These are phyloP conservation scores for Hucho hucho DNA, from an alignment of 2,113 vertebrate genomes.

Conservation along the genomic window DNA sequence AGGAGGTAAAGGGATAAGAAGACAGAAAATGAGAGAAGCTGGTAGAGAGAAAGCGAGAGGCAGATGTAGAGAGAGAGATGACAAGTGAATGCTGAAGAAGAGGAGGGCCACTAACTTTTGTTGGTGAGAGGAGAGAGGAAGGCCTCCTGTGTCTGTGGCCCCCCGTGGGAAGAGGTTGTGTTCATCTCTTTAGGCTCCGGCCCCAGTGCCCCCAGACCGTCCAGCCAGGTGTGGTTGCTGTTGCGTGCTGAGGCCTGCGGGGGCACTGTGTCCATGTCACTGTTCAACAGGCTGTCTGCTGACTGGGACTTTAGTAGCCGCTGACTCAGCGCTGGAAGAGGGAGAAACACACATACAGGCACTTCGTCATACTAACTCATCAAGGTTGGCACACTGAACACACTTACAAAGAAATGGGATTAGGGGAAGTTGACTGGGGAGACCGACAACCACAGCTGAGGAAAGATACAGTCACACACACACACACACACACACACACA, in stretches of 20 bases:
- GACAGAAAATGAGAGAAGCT: not conserved
- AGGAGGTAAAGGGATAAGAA: not conserved
- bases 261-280: slow-evolving; percentile 80
- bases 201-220: slow-evolving; percentile 68
- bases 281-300: slow-evolving; percentile 84
- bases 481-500: too few relatives aligned
- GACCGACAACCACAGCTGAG: too few relatives aligned
- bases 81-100: not conserved
- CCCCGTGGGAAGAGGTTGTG: slow-evolving; percentile 79
- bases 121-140: slow-evolving; percentile 91
- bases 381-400: too few relatives aligned
- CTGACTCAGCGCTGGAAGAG: slow-evolving; percentile 76
- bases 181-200: slow-evolving; percentile 83
- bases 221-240: slow-evolving; percentile 87
- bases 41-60: not conserved
- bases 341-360: not conserved
- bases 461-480: too few relatives aligned
- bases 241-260: slow-evolving; percentile 69
- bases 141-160: slow-evolving; percentile 90
- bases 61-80: too few relatives aligned
- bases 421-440: too few relatives aligned
- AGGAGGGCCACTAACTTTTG: slow-evolving; percentile 70
- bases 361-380: too few relatives aligned
- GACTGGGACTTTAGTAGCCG: slow-evolving; percentile 89
- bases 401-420: too few relatives aligned